phyloP scores from a whole-genome alignment of 2,797 vertebrate species.

The Moxostoma hubbsi region DNA sequence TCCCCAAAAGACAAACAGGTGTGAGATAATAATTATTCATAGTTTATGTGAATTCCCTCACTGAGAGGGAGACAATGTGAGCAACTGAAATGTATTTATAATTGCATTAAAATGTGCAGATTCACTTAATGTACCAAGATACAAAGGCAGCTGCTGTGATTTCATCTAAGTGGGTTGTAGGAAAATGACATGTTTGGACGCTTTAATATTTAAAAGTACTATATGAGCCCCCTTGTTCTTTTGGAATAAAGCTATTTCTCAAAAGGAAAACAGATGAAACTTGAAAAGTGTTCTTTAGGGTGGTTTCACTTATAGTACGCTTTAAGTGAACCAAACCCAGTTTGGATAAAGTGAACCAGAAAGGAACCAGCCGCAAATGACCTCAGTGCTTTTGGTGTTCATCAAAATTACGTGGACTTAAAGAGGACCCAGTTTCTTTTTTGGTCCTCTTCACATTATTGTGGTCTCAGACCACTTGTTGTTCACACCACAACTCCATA shows the following conservation, averaged over 20 bases:
- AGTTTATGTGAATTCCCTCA: neutral
- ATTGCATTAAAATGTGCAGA: slow-evolving; percentile 35
- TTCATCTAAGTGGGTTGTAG: slow-evolving; percentile 56
- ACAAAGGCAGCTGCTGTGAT: slow-evolving; percentile 58
- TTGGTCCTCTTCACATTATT: too few relatives aligned
- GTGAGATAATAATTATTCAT: neutral
- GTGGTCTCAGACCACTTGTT: too few relatives aligned
- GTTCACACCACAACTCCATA: too few relatives aligned
- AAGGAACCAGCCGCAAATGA: too few relatives aligned
- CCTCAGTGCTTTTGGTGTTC: too few relatives aligned
- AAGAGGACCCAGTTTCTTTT: too few relatives aligned
- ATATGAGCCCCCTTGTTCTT: neutral
- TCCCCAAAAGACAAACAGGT: neutral
- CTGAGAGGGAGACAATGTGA: neutral
- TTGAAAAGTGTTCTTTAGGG: slow-evolving; percentile 7
- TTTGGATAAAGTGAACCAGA: too few relatives aligned
- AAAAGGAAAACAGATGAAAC: neutral
- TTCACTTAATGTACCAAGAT: slow-evolving; percentile 53
- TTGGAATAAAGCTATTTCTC: slow-evolving; percentile 17
- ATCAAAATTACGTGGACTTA: too few relatives aligned
- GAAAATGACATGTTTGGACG: slow-evolving; percentile 52
- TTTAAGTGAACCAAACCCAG: too few relatives aligned
- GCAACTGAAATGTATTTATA: neutral
- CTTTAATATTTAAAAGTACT: slow-evolving; percentile 50
- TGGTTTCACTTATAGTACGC: too few relatives aligned